A percentile compares a stretch with the other conserved stretches of the same genome.
Conservation (phyloP, 1,140 invertebrate genomes). For the Campodea augens region DNA sequence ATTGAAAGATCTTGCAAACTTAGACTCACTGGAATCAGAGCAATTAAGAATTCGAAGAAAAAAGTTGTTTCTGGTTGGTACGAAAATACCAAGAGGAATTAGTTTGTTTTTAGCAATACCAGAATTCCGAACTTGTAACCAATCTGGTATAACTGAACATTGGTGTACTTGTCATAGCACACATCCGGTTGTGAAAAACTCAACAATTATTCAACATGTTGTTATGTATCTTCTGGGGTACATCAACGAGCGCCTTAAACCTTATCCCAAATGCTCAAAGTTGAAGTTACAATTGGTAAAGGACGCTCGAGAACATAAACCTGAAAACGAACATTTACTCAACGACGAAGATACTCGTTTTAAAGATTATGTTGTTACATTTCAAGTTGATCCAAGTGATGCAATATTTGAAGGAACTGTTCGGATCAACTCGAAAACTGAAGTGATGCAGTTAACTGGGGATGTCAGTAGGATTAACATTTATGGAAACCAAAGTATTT, state of each 20-base stretch:
- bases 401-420: constrained; percentile 1
- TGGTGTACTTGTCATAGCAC: constrained; percentile 34
- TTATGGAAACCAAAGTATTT: neutral
- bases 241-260: neutral
- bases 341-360: neutral
- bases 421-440: neutral
- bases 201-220: neutral
- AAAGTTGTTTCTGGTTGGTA: neutral
- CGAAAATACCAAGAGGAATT: constrained; percentile 6
- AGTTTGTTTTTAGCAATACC: constrained; percentile 23
- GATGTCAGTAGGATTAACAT: neutral
- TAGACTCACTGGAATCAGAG: neutral
- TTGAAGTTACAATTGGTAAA: neutral
- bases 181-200: constrained; percentile 13
- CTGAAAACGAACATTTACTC: neutral
- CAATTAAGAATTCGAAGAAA: neutral
- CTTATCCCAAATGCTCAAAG: constrained; percentile 1
- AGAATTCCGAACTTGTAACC: constrained; percentile 20
- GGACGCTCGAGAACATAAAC: neutral
- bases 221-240: neutral
- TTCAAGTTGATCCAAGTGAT: neutral
- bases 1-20: constrained; percentile 19
- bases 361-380: neutral
- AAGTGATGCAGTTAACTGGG: neutral
- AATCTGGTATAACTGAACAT: constrained; percentile 29